Evolutionary conservation across 92 coral and sea anemone genomes (phyloP).

Genomic region (Epizoanthus illoricatus): DNA sequence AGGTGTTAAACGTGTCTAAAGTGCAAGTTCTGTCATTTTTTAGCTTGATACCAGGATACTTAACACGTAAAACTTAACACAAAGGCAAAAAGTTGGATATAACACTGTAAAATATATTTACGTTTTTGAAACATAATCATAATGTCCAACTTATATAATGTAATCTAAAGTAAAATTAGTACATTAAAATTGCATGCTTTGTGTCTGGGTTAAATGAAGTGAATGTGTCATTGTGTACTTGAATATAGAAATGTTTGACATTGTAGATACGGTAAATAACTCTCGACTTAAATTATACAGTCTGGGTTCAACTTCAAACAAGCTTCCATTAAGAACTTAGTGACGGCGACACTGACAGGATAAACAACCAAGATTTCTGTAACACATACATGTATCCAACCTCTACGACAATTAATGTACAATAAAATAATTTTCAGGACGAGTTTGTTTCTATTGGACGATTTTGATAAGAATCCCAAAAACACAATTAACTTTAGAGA

Average conservation of each 20-base stretch:
- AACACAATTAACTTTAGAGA: not conserved
- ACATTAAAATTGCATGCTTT: conserved; percentile 39
- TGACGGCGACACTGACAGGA: too few relatives aligned
- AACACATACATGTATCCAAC: too few relatives aligned
- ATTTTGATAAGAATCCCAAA: not conserved
- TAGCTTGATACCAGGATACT: not conserved
- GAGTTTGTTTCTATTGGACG: too few relatives aligned
- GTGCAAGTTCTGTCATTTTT: not conserved
- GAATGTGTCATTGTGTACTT: not conserved
- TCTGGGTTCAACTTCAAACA: too few relatives aligned
- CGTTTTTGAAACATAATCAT: not conserved
- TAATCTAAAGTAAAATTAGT: not conserved
- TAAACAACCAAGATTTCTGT: too few relatives aligned
- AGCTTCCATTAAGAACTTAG: too few relatives aligned
- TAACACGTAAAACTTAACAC: not conserved
- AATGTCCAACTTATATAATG: not conserved
- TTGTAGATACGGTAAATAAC: not conserved
- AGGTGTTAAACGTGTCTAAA: not conserved
- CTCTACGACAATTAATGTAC: too few relatives aligned
- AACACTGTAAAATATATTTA: not conserved
- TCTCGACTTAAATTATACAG: too few relatives aligned
- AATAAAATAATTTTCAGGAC: too few relatives aligned
- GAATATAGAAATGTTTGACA: not conserved
- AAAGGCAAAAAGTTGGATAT: not conserved
- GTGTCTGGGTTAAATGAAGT: conserved; percentile 17